phyloP scores from a whole-genome alignment of 2,797 vertebrate species.

The Enteromius trimaculatus region DNA sequence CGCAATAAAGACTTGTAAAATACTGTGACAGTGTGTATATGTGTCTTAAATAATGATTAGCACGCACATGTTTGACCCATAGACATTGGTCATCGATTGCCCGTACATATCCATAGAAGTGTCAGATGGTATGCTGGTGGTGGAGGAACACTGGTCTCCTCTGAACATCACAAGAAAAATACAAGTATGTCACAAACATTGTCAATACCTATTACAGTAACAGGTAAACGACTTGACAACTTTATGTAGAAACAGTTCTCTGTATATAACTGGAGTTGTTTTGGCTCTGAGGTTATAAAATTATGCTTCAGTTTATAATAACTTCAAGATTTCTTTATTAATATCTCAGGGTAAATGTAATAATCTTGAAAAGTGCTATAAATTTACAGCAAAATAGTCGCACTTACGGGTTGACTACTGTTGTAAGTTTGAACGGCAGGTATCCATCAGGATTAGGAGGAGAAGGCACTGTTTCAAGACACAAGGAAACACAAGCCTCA shows the following conservation, averaged over 20 bases:
- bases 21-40: not conserved
- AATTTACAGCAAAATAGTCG: not conserved
- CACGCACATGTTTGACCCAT: conserved; percentile 58
- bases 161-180: conserved; percentile 54
- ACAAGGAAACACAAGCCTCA: not conserved
- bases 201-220: not conserved
- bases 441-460: conserved; percentile 54
- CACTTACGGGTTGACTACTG: conserved; percentile 56
- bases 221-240: not conserved
- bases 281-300: not conserved
- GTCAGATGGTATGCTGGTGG: conserved; percentile 46
- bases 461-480: conserved; percentile 33
- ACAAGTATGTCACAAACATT: conserved; percentile 1
- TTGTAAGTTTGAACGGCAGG: conserved; percentile 58
- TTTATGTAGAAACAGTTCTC: not conserved
- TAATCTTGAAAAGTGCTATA: not conserved
- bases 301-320: not conserved
- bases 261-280: not conserved
- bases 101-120: conserved; percentile 33
- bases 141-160: conserved; percentile 52
- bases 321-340: not conserved
- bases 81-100: not conserved
- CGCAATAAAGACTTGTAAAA: conserved; percentile 4
- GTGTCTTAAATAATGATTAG: not conserved
- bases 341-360: not conserved